Percentiles rank a stretch among this genome's conserved stretches.
Conservation (phyloP, 2,888 invertebrate genomes). For the Hypercompe scribonia region DNA sequence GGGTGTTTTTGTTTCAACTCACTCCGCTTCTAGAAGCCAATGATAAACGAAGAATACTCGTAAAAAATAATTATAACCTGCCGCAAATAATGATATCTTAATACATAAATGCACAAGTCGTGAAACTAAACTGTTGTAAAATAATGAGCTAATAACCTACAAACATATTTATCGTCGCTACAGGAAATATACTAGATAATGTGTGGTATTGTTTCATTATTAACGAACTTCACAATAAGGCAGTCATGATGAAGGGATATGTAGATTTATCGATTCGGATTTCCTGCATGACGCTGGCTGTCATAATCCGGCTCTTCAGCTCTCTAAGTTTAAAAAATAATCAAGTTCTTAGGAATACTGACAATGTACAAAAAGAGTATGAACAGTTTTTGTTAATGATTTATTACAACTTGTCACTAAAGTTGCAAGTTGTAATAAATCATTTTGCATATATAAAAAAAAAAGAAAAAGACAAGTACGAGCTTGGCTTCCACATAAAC, state of each 20-base stretch:
- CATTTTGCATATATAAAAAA: too few relatives aligned
- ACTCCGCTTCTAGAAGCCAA: too few relatives aligned
- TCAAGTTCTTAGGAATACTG: not conserved
- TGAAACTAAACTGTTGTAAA: slow-evolving; percentile 2
- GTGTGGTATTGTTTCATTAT: not conserved
- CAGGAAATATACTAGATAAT: slow-evolving; percentile 14
- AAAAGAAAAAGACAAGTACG: too few relatives aligned
- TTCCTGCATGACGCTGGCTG: not conserved
- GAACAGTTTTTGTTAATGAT: not conserved
- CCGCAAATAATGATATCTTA: not conserved
- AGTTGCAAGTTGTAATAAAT: too few relatives aligned
- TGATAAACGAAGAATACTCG: not conserved
- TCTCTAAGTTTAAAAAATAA: not conserved
- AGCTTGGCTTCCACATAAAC: not conserved
- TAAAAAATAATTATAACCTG: not conserved
- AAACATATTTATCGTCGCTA: slow-evolving; percentile 11
- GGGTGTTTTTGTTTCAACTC: too few relatives aligned
- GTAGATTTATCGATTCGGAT: not conserved
- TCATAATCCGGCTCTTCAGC: not conserved
- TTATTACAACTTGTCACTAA: too few relatives aligned
- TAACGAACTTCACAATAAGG: slow-evolving; percentile 13
- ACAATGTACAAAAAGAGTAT: not conserved
- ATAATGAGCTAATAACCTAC: not conserved
- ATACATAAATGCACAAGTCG: not conserved
- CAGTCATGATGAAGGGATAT: not conserved